These are phyloP conservation scores for Eupithecia subumbrata DNA, from an alignment of 2,888 invertebrate species.

Conservation along the genomic window DNA sequence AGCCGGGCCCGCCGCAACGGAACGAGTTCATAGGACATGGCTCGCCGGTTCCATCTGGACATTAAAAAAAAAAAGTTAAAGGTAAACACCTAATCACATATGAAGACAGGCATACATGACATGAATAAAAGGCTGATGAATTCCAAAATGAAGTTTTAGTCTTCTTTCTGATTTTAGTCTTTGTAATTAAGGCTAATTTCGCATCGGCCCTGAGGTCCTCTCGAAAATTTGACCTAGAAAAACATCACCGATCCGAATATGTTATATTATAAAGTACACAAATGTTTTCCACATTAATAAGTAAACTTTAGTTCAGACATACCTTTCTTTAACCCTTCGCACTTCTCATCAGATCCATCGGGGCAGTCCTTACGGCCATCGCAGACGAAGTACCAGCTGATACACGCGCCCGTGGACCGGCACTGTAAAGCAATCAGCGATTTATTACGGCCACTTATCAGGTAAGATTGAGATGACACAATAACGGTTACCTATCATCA, in stretches of 20 bases:
- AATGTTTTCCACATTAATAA: neutral
- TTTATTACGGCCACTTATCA: constrained; percentile 14
- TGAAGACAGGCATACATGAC: neutral
- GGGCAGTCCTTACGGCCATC: constrained; percentile 93
- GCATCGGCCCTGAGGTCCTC: neutral
- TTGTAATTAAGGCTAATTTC: neutral
- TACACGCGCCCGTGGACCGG: constrained; percentile 92
- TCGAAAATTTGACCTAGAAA: neutral
- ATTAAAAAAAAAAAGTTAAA: neutral
- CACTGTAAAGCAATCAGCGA: constrained; percentile 81
- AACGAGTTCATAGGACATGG: constrained; percentile 89
- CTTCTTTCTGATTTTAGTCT: neutral
- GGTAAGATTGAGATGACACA: constrained; percentile 10
- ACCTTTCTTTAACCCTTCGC: constrained; percentile 84
- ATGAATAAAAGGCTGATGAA: neutral
- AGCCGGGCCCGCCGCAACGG: constrained; percentile 86
- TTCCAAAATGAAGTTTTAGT: neutral
- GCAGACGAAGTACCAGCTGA: constrained; percentile 97
- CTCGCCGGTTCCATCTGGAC: constrained; percentile 70
- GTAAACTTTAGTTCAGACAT: constrained; percentile 44
- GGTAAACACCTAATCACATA: neutral
- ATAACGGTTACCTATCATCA: constrained; percentile 11
- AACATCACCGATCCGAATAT: neutral
- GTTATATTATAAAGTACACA: neutral
- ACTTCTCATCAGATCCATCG: constrained; percentile 95